Percentiles rank a stretch among this genome's conserved stretches.
phyloP scores from a whole-genome alignment of 2,797 vertebrate genomes.

The Arctocebus calabarensis region DNA sequence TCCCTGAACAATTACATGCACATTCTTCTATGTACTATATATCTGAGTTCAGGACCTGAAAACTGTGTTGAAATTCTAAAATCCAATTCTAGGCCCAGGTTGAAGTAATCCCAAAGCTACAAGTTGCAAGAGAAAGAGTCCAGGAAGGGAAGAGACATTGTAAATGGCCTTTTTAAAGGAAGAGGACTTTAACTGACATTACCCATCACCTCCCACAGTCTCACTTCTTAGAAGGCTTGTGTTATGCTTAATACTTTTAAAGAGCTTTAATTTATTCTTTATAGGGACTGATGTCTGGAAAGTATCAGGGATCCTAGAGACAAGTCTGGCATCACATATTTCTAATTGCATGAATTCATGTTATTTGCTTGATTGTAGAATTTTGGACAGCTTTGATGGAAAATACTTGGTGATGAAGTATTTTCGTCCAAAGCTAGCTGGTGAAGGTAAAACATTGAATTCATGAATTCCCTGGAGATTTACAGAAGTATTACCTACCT shows the following conservation, averaged over 20 bases:
- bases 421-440: slow-evolving; percentile 9
- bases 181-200: slow-evolving; percentile 76
- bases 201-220: slow-evolving; percentile 59
- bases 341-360: not conserved
- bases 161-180: slow-evolving; percentile 77
- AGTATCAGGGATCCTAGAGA: slow-evolving; percentile 71
- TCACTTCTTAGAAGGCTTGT: slow-evolving; percentile 74
- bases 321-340: slow-evolving; percentile 50
- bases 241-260: slow-evolving; percentile 44
- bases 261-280: slow-evolving; percentile 65
- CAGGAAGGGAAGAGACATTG: not conserved
- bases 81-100: not conserved
- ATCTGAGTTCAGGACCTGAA: not conserved
- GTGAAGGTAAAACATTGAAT: not conserved
- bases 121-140: not conserved
- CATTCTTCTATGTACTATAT: not conserved
- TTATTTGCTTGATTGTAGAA: slow-evolving; percentile 30
- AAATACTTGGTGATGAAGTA: slow-evolving; percentile 34
- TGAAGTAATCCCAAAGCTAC: not conserved
- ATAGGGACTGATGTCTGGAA: slow-evolving; percentile 75
- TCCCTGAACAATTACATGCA: not conserved
- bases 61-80: not conserved
- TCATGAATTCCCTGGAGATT: not conserved
- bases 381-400: slow-evolving; percentile 50
- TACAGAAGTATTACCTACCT: not conserved